Conservation (phyloP, 1,140 invertebrate genomes). For the Paraescarpia echinospica region DNA sequence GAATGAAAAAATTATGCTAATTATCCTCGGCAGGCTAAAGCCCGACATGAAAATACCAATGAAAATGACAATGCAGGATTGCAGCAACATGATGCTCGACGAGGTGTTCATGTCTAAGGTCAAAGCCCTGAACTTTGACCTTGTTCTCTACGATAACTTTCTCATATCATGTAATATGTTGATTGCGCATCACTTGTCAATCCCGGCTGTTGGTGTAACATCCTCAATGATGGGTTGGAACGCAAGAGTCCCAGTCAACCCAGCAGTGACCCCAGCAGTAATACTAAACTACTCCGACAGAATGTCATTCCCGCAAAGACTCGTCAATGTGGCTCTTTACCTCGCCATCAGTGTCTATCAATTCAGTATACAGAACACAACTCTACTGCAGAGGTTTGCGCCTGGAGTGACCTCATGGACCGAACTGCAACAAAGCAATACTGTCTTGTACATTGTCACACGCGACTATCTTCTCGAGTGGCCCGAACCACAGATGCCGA, state of each 20-base stretch:
- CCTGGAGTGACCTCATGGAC: not conserved
- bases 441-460: not conserved
- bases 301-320: no score
- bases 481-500: conserved; percentile 15
- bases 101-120: no score
- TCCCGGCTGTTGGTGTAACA: not conserved
- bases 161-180: not conserved
- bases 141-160: no score
- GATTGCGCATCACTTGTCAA: not conserved
- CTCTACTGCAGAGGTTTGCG: not conserved
- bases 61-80: no score
- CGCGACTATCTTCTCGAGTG: not conserved
- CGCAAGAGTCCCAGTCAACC: no score
- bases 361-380: not conserved
- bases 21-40: no score
- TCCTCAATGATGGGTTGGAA: not conserved
- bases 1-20: no score
- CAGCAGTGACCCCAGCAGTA: no score
- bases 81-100: no score
- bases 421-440: not conserved
- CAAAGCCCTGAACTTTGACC: no score
- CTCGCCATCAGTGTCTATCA: not conserved
- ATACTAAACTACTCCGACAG: no score
- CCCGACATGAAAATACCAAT: not conserved
- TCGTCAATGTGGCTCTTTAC: not conserved